A percentile compares a stretch with the other conserved stretches of the same genome.
Conservation (phyloP, 2,113 vertebrate genomes). For the Pelodiscus sinensis region DNA sequence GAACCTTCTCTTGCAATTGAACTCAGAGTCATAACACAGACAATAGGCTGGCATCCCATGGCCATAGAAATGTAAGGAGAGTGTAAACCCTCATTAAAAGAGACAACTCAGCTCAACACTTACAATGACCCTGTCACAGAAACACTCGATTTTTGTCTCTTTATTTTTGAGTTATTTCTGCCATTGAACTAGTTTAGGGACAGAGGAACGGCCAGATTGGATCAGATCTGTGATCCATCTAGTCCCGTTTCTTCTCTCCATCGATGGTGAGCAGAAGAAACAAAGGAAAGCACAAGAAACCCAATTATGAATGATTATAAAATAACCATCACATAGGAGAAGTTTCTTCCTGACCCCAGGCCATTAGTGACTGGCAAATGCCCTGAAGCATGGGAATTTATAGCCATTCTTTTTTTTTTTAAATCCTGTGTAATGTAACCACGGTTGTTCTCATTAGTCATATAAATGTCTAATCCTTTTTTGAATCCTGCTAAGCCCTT, state of each 20-base stretch:
- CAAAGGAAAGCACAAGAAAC: constrained; percentile 15
- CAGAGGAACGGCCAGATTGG: background rate
- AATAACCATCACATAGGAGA: background rate
- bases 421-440: background rate
- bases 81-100: constrained; percentile 73
- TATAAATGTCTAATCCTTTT: background rate
- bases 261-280: background rate
- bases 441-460: background rate
- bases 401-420: background rate
- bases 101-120: constrained; percentile 48
- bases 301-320: background rate
- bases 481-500: constrained; percentile 10
- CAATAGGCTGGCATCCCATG: constrained; percentile 58
- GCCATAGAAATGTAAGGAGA: constrained; percentile 50
- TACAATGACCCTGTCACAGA: constrained; percentile 13
- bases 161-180: background rate
- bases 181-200: background rate
- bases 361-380: background rate
- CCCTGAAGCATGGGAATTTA: background rate
- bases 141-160: background rate
- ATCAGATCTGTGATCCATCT: constrained; percentile 2
- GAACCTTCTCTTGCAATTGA: constrained; percentile 65
- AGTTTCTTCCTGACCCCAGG: background rate
- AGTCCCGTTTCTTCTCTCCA: background rate
- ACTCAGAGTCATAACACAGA: constrained; percentile 56